phyloP scores from a whole-genome alignment of 2,113 vertebrate genomes.

The Sakesphorus luctuosus region DNA sequence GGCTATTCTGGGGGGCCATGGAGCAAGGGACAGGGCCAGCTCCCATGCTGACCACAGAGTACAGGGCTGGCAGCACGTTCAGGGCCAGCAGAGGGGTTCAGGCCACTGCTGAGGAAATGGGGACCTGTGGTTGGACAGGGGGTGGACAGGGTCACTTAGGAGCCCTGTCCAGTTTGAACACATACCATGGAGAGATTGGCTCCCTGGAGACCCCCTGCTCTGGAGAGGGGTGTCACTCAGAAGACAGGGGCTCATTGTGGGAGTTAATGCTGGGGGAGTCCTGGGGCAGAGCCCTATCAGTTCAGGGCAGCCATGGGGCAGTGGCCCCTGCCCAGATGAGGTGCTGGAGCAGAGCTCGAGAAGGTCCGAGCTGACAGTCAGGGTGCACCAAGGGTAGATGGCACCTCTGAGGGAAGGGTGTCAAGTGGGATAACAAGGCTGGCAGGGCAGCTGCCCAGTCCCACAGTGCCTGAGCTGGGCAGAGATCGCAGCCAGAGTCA shows the following conservation, averaged over 20 bases:
- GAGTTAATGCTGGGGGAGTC: not conserved
- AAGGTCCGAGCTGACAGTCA: not conserved
- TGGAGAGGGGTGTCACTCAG: not conserved
- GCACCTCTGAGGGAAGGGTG: not conserved
- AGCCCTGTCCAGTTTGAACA: not conserved
- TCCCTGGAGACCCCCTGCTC: not conserved
- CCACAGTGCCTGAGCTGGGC: not conserved
- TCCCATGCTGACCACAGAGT: not conserved
- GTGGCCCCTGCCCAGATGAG: accelerated
- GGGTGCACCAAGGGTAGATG: not conserved
- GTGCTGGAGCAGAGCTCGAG: accelerated
- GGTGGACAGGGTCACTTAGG: accelerated
- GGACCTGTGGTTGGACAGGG: not conserved
- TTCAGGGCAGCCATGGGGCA: not conserved
- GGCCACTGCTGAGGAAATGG: not conserved
- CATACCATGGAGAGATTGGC: not conserved
- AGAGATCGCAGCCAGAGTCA: not conserved
- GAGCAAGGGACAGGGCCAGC: not conserved
- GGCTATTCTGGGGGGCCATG: accelerated
- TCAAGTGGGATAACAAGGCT: not conserved
- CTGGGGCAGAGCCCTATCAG: not conserved
- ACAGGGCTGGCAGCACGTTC: not conserved
- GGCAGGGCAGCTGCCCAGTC: not conserved
- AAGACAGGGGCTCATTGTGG: not conserved
- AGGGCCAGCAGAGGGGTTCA: not conserved